Conservation (phyloP, 2,888 invertebrate species). For the Lithosia quadra region DNA sequence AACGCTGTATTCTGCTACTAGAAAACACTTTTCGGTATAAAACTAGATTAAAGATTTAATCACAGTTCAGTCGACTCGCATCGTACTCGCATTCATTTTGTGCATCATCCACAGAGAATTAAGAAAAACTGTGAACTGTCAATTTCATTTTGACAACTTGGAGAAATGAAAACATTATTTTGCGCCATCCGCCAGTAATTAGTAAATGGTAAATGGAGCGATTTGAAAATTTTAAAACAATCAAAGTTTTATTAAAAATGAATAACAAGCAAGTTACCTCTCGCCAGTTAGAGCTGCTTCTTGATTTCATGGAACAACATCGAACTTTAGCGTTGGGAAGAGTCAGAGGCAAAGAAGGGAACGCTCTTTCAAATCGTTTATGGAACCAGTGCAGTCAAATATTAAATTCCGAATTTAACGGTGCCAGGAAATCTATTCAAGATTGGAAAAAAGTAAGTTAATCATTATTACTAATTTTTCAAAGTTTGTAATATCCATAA, state of each 20-base stretch:
- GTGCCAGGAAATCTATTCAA: not conserved
- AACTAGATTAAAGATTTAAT: no score
- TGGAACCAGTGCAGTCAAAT: not conserved
- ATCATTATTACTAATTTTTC: not conserved
- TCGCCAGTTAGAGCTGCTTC: not conserved
- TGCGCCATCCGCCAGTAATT: no score
- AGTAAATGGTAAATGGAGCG: no score
- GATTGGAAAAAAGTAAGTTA: constrained; percentile 5
- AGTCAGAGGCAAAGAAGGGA: constrained; percentile 4
- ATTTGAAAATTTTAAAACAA: not conserved
- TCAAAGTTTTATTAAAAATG: not conserved
- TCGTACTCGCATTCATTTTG: no score
- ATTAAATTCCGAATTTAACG: not conserved
- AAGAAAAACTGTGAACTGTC: no score
- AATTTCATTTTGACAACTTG: no score
- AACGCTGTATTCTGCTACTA: no score
- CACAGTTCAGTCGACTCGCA: no score
- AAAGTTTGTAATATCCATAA: not conserved
- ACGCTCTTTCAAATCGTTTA: not conserved
- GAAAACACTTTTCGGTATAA: no score
- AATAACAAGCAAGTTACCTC: no score
- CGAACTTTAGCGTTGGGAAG: not conserved
- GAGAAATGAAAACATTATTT: no score
- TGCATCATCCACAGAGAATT: no score
- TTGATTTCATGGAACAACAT: constrained; percentile 1